These are phyloP conservation scores for Drosophila melanosoma DNA, from an alignment of 2,888 invertebrate genomes.

Conservation along the genomic window DNA sequence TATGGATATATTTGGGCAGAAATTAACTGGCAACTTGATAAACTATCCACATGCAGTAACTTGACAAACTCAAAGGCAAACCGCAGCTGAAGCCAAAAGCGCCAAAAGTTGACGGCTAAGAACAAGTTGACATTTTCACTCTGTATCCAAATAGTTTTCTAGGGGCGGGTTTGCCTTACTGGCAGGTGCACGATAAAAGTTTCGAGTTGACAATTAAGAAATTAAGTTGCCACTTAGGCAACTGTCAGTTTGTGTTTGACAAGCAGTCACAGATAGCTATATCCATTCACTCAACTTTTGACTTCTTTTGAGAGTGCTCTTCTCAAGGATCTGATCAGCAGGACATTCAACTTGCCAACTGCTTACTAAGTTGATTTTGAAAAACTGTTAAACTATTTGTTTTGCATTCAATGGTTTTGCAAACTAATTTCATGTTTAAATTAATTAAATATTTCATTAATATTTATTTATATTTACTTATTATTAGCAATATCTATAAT, in stretches of 20 bases:
- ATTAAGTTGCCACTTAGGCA: slow-evolving; percentile 84
- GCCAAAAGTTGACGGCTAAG: slow-evolving; percentile 47
- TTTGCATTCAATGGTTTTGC: background rate
- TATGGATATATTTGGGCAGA: slow-evolving; percentile 36
- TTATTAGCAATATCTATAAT: background rate
- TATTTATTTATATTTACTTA: background rate
- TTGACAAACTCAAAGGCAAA: slow-evolving; percentile 64
- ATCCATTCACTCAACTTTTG: slow-evolving; percentile 45
- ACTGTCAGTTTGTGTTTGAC: slow-evolving; percentile 83
- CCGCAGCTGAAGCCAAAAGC: slow-evolving; percentile 53
- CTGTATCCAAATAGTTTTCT: slow-evolving; percentile 57
- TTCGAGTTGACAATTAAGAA: slow-evolving; percentile 84
- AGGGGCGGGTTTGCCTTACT: slow-evolving; percentile 9
- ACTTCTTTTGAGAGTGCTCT: slow-evolving; percentile 48
- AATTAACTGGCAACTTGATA: slow-evolving; percentile 60
- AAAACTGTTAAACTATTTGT: background rate
- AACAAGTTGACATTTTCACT: slow-evolving; percentile 43
- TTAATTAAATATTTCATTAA: background rate
- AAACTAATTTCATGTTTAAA: background rate
- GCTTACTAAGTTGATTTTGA: background rate
- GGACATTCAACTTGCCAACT: no score
- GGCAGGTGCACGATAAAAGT: slow-evolving; percentile 76
- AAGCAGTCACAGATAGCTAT: slow-evolving; percentile 71
- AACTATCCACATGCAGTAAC: slow-evolving; percentile 37
- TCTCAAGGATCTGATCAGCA: background rate